Conservation (phyloP, 2,113 vertebrate species). For the Myrmecophaga tridactyla region DNA sequence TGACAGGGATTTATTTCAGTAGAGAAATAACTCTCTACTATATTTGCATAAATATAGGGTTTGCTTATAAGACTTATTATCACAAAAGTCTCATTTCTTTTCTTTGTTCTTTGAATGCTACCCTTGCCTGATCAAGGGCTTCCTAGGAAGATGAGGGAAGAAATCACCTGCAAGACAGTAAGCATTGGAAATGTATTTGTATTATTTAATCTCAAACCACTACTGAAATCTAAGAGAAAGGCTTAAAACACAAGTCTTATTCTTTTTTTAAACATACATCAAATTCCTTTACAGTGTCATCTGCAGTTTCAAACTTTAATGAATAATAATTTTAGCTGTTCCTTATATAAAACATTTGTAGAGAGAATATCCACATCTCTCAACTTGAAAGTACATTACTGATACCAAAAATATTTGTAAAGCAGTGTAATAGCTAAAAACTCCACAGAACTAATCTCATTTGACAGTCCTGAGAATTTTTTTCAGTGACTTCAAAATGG, state of each 20-base stretch:
- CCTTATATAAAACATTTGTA: too few species aligned
- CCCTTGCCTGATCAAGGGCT: neutral
- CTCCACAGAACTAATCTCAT: too few species aligned
- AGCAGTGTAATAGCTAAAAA: too few species aligned
- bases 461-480: too few species aligned
- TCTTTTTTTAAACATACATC: constrained; percentile 19
- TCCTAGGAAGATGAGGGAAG: neutral
- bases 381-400: too few species aligned
- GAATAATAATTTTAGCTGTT: too few species aligned
- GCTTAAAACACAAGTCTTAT: constrained; percentile 7
- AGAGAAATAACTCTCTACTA: neutral
- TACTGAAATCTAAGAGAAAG: constrained; percentile 29
- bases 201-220: constrained; percentile 6
- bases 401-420: too few species aligned
- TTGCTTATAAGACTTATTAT: neutral
- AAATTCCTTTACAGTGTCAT: constrained; percentile 33
- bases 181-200: constrained; percentile 3
- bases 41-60: too few species aligned
- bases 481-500: too few species aligned
- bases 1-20: neutral
- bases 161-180: neutral
- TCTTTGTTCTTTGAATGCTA: neutral
- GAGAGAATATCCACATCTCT: too few species aligned
- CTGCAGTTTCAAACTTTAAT: constrained; percentile 56
- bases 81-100: neutral